Conservation (phyloP, 1,140 invertebrate genomes). For the Conus betulinus region DNA sequence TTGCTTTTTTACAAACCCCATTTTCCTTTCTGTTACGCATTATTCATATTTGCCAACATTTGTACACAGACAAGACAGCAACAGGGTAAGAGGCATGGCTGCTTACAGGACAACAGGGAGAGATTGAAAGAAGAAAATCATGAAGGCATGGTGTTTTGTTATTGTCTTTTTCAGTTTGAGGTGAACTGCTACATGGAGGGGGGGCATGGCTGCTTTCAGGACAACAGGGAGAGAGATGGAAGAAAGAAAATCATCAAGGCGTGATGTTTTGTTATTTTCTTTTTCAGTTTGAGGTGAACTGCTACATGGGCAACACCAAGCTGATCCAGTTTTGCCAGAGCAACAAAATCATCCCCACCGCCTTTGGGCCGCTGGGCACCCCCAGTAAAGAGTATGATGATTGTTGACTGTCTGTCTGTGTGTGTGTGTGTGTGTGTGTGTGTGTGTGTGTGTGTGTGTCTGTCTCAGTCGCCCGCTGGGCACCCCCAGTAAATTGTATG, state of each 20-base stretch:
- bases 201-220: too few species aligned
- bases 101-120: too few species aligned
- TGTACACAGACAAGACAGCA: too few species aligned
- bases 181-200: constrained; percentile 60
- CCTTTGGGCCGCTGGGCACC: constrained; percentile 63
- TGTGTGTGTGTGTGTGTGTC: not conserved
- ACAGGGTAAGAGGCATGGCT: too few species aligned
- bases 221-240: too few species aligned
- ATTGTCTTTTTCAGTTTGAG: constrained; percentile 63
- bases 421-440: constrained; percentile 34
- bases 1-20: too few species aligned
- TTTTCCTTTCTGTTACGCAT: too few species aligned
- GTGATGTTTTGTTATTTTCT: not conserved
- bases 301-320: constrained; percentile 59
- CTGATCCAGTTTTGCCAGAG: constrained; percentile 66
- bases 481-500: constrained; percentile 53
- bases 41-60: too few species aligned
- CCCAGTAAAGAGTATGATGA: constrained; percentile 52
- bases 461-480: constrained; percentile 49
- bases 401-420: constrained; percentile 8
- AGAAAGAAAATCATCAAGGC: too few species aligned
- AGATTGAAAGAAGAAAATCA: too few species aligned
- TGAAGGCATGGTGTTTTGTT: too few species aligned
- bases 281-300: constrained; percentile 65
- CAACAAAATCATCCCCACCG: constrained; percentile 58